Conservation (phyloP, 2,797 vertebrate species). For the Gallinago solitaria region DNA sequence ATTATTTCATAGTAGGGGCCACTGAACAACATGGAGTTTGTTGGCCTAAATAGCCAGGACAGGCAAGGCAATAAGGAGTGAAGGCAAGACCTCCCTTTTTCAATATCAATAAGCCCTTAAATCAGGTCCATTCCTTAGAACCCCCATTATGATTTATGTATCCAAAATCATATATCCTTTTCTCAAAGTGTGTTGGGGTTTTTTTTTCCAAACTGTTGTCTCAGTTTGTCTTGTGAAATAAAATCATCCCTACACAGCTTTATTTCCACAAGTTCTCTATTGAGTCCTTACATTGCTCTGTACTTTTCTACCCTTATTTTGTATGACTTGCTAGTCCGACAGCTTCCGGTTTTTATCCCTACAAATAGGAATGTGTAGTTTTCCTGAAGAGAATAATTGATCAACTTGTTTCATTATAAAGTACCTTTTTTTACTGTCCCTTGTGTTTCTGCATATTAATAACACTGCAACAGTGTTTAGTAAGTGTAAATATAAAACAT, state of each 20-base stretch:
- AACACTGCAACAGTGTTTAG: background rate
- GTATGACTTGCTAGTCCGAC: background rate
- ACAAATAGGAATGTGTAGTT: background rate
- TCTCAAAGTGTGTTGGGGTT: background rate
- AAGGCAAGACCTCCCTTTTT: background rate
- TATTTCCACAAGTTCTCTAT: background rate
- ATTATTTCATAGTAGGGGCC: background rate
- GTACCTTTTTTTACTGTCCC: background rate
- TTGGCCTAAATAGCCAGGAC: background rate
- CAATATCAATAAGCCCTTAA: background rate
- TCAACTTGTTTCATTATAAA: background rate
- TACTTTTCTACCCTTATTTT: background rate
- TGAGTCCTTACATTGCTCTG: background rate
- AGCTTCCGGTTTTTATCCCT: background rate
- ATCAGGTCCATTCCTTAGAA: background rate
- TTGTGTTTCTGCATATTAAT: background rate
- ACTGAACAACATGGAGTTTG: background rate
- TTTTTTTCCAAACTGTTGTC: background rate
- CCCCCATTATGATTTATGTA: background rate
- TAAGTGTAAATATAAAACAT: background rate
- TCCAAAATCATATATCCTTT: background rate
- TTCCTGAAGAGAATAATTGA: background rate
- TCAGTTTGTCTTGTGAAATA: background rate
- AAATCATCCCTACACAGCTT: background rate
- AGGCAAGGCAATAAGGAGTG: background rate